These are phyloP conservation scores for Cygnus olor DNA, from an alignment of 2,797 vertebrate genomes.

Conservation along the genomic window DNA sequence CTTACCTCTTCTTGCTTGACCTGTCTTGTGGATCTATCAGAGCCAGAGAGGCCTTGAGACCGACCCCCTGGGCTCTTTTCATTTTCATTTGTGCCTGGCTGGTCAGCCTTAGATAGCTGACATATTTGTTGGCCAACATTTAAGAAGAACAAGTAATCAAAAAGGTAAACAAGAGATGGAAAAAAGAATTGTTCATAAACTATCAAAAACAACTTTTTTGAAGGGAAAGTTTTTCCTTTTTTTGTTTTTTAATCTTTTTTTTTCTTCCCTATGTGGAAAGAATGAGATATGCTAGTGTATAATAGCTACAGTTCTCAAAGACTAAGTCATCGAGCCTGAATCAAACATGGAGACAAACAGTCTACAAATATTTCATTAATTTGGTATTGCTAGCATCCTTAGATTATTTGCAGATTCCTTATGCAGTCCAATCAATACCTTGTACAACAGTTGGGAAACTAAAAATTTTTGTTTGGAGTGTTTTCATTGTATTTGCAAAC, in stretches of 20 bases:
- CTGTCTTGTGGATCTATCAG: slow-evolving; percentile 30
- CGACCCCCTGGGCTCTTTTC: neutral
- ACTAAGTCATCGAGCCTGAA: neutral
- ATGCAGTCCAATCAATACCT: neutral
- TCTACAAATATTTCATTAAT: neutral
- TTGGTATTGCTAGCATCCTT: neutral
- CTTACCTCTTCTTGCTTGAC: slow-evolving; percentile 49
- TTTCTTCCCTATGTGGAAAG: neutral
- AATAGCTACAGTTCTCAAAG: neutral
- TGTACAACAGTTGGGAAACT: neutral
- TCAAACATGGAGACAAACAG: neutral
- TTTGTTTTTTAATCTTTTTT: neutral
- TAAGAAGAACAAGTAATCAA: neutral
- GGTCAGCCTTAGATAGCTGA: neutral
- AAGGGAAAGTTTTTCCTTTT: neutral
- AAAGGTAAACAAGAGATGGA: neutral
- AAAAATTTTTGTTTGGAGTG: neutral
- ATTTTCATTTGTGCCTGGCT: slow-evolving; percentile 40
- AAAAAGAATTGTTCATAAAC: neutral
- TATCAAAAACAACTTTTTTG: neutral
- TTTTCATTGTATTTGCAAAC: neutral
- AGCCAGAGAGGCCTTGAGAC: slow-evolving; percentile 7
- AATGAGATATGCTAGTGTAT: neutral
- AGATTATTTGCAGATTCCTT: neutral
- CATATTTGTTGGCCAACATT: neutral